Base-by-base conservation (phyloP, 2,797 vertebrate genomes). In the Siniperca scherzeri region DNA sequence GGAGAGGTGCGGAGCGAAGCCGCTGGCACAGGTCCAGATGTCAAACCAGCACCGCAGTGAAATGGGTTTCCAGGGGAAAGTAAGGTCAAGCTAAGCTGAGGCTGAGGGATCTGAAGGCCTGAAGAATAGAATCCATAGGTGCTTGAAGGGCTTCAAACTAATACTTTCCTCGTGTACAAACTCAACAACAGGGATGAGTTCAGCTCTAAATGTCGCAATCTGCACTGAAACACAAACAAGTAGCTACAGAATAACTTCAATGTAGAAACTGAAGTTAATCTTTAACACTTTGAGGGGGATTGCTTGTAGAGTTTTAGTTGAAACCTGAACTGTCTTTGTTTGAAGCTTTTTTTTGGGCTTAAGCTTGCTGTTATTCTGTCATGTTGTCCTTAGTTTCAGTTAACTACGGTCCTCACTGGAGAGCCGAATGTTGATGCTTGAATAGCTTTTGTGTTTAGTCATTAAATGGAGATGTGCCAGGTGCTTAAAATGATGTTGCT, bases 11-110 rank as follows among this genome's bases (percentile, higher is more conserved):
- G n/a, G 80, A 74, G 85, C 64, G 11, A 76, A 88, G 87, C 81
- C 38, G 22, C 81, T 91, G 93, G 93, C 82, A 22, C 36, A 0
- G 2, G 21, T 87, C 87, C 91, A 94, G 55, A 81, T 89, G 83
- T 91, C 87, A 91, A 85, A 88, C 80, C 89, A 86, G 88, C 65
- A 88, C 78, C 48, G 62, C 80, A 78, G 74, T 36, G 48, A 85
- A 90, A 87, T 76, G 75, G 55, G 61, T 89, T 93, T 90, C 71
- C 74, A 88, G 89, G 85, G 91, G 85, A 94, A 93, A 84, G 82
- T 89, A 83, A 88, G 92, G 91, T 94, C 92, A 93, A 79, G 73
- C 86, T 74, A 19, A 67, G 75, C 80, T 21, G 76, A 84, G 83
- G 70, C 73, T 5, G 36, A 83, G 36, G 62, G 77, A 81, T 74